Conservation (phyloP, 2,797 vertebrate species). For the Mus caroli region DNA sequence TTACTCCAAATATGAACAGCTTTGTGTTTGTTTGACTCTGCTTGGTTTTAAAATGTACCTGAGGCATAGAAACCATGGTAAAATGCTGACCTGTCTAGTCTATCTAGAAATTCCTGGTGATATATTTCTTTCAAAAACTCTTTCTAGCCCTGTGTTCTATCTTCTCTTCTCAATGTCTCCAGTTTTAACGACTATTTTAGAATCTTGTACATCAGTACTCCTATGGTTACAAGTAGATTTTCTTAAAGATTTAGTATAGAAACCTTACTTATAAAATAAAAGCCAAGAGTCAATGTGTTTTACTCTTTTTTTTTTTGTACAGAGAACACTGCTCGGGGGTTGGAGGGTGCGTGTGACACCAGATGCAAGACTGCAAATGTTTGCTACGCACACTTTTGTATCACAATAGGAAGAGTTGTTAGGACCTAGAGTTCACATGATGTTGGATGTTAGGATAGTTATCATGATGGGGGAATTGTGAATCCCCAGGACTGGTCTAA, state of each 20-base stretch:
- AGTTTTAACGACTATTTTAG: not conserved
- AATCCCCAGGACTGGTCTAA: not conserved
- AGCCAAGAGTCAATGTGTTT: slow-evolving; percentile 26
- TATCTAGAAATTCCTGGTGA: not conserved
- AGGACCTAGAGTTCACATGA: not conserved
- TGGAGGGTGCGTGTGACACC: not conserved
- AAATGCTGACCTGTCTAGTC: not conserved
- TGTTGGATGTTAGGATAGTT: not conserved
- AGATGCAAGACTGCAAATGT: not conserved
- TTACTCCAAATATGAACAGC: not conserved
- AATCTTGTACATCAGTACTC: not conserved
- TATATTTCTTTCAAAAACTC: not conserved
- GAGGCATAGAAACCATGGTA: not conserved
- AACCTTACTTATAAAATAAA: slow-evolving; percentile 57
- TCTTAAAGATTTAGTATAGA: not conserved
- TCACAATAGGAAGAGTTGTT: not conserved
- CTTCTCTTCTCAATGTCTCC: not conserved
- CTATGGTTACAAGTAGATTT: not conserved
- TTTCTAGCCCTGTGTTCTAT: not conserved
- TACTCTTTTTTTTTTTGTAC: not conserved
- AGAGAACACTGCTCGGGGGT: slow-evolving; percentile 9
- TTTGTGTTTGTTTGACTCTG: slow-evolving; percentile 44
- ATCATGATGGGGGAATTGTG: not conserved
- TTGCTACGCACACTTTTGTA: not conserved
- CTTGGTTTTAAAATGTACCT: not conserved